Conservation (phyloP, 37 sponge, comb jelly and placozoan species). For the Beroe forskalii region DNA sequence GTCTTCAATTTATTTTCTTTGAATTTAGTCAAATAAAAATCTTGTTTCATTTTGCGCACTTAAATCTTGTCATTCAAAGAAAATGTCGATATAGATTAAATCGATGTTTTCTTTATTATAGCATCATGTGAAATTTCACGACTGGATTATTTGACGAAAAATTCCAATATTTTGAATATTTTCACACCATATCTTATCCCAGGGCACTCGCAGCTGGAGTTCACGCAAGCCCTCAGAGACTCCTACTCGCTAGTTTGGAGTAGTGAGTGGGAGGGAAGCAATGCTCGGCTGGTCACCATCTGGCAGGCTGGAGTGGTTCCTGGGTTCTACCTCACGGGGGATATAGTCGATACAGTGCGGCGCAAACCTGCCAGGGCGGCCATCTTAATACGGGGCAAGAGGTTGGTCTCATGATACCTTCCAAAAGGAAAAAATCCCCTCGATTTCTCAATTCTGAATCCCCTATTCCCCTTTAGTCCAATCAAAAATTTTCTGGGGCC, state of each 20-base stretch:
- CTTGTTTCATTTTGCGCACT: no score
- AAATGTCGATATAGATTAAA: no score
- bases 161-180: no score
- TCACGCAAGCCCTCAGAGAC: neutral
- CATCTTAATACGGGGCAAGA: neutral
- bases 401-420: neutral
- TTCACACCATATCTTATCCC: no score
- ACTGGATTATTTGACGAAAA: no score
- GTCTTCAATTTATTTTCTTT: no score
- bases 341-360: neutral
- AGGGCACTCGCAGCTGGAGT: neutral
- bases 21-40: no score
- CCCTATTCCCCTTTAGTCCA: neutral
- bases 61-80: no score
- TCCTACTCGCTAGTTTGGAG: neutral
- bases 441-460: neutral
- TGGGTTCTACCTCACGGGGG: neutral
- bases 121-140: no score
- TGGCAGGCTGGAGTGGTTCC: neutral
- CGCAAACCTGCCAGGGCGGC: neutral
- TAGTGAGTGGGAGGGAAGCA: neutral
- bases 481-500: no score
- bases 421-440: conserved; percentile 1
- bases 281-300: neutral
- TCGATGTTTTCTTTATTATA: no score